These are phyloP conservation scores for Siphonodentalium dalli DNA, from an alignment of 2,888 invertebrate species.

Conservation along the genomic window DNA sequence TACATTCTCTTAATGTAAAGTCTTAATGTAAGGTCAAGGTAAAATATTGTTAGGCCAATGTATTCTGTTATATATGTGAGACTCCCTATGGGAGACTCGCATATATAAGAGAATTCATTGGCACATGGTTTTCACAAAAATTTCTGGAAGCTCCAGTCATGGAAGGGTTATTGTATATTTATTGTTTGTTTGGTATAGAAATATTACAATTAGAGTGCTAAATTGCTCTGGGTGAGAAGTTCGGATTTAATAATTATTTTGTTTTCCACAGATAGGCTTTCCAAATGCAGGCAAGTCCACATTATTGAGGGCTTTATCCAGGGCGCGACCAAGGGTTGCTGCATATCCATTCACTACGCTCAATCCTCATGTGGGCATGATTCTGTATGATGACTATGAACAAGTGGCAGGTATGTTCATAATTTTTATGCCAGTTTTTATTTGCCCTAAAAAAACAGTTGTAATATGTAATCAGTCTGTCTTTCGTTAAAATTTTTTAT, in stretches of 20 bases:
- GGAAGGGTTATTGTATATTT: too few species aligned
- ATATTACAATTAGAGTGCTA: not conserved
- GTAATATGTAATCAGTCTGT: too few species aligned
- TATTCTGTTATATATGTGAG: too few species aligned
- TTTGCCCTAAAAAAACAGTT: not conserved
- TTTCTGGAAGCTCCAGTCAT: too few species aligned
- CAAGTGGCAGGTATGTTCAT: slow-evolving; percentile 71
- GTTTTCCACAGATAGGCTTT: slow-evolving; percentile 70
- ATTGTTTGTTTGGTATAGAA: not conserved
- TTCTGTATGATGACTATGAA: slow-evolving; percentile 79
- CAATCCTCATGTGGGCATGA: slow-evolving; percentile 85
- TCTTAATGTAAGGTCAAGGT: too few species aligned
- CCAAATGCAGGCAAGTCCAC: slow-evolving; percentile 98
- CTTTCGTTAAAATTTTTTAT: too few species aligned
- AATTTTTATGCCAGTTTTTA: not conserved
- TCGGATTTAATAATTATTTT: not conserved
- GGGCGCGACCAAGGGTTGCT: slow-evolving; percentile 89
- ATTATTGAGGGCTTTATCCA: slow-evolving; percentile 82
- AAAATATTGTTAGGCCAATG: too few species aligned
- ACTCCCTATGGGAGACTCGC: too few species aligned
- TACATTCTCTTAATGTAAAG: too few species aligned
- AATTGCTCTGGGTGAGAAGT: too few species aligned
- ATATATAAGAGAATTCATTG: too few species aligned
- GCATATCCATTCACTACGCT: slow-evolving; percentile 95
- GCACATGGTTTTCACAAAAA: too few species aligned